These are phyloP conservation scores for Acromyrmex charruanus DNA, from an alignment of 1,140 invertebrate genomes.

Conservation along the genomic window DNA sequence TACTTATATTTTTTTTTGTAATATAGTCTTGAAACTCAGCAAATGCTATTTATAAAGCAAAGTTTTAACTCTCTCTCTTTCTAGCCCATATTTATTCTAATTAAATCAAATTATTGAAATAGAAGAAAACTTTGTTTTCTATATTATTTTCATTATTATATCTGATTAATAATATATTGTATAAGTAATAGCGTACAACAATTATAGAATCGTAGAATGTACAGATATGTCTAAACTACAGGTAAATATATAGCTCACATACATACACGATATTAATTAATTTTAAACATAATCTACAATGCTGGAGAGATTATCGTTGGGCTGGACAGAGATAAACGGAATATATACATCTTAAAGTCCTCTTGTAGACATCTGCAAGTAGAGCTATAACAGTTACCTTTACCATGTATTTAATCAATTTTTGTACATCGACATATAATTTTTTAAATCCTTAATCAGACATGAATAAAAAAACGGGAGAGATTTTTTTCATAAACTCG, in stretches of 20 bases:
- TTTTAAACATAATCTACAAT: constrained; percentile 17
- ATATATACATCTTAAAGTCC: constrained; percentile 19
- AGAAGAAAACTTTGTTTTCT: constrained; percentile 13
- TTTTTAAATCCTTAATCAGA: constrained; percentile 21
- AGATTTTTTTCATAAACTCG: constrained; percentile 26
- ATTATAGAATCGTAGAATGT: constrained; percentile 53
- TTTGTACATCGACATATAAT: constrained; percentile 31
- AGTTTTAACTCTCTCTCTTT: constrained; percentile 42
- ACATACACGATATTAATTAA: constrained; percentile 44
- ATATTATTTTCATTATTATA: constrained; percentile 42
- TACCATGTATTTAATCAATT: constrained; percentile 23
- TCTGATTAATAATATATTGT: constrained; percentile 44
- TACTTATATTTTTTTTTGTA: constrained; percentile 30
- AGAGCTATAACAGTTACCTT: constrained; percentile 16
- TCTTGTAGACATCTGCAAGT: constrained; percentile 24
- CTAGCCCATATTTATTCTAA: constrained; percentile 50
- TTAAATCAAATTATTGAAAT: constrained; percentile 17
- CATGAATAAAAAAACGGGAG: not conserved
- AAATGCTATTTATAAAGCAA: constrained; percentile 29
- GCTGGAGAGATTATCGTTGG: constrained; percentile 27
- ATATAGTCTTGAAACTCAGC: constrained; percentile 5
- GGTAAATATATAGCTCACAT: constrained; percentile 46
- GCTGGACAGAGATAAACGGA: constrained; percentile 32
- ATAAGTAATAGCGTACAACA: constrained; percentile 52
- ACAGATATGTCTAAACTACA: constrained; percentile 50